These are phyloP conservation scores for Petromus typicus DNA, from an alignment of 2,113 vertebrate genomes.

Conservation along the genomic window DNA sequence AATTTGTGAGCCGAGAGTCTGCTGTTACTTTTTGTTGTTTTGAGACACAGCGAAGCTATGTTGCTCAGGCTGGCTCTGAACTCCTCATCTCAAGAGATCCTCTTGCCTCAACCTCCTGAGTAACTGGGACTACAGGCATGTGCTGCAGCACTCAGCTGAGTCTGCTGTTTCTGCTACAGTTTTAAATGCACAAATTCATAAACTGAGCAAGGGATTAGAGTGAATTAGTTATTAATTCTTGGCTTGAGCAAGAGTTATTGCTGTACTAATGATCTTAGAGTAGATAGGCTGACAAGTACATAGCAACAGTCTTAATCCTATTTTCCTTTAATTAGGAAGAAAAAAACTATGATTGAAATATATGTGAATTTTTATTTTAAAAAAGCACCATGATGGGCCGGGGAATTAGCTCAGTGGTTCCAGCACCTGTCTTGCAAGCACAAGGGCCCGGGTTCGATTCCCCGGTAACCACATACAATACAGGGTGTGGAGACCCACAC, in stretches of 20 bases:
- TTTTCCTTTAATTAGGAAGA: background rate
- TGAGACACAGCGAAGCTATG: background rate
- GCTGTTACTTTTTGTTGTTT: background rate
- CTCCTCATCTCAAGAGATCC: background rate
- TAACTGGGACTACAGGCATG: too few species aligned
- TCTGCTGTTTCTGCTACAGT: background rate
- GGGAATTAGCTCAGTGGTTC: too few species aligned
- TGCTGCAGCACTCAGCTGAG: background rate
- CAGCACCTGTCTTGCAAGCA: too few species aligned
- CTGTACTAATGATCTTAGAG: background rate
- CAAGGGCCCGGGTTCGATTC: too few species aligned
- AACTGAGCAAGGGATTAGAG: background rate
- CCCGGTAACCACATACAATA: too few species aligned
- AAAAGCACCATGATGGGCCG: too few species aligned
- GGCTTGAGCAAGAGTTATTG: background rate
- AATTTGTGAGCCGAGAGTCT: conserved; percentile 3
- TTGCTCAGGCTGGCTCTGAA: background rate
- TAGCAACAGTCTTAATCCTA: background rate
- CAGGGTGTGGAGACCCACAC: too few species aligned
- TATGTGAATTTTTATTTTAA: background rate
- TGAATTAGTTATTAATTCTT: conserved; percentile 4
- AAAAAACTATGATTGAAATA: background rate
- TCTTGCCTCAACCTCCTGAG: background rate
- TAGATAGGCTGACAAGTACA: background rate
- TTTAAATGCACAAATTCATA: background rate